Evolutionary conservation across 1,140 invertebrate genomes (phyloP).

Genomic region (Anagrus nilaparvatae): DNA sequence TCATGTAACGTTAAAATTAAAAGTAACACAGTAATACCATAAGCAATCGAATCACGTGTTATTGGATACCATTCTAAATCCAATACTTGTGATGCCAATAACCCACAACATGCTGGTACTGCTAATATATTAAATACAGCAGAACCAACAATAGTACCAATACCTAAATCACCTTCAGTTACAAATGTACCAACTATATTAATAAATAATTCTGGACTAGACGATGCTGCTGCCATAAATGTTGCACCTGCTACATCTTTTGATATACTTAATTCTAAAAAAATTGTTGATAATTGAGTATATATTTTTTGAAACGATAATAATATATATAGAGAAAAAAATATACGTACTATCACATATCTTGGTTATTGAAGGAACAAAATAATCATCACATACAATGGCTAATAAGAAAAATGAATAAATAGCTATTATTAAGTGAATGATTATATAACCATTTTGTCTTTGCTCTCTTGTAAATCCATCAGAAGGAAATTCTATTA

Average conservation of each 20-base stretch:
- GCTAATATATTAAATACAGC: conserved; percentile 62
- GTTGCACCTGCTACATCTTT: conserved; percentile 56
- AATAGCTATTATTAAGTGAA: conserved; percentile 46
- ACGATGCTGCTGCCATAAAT: conserved; percentile 55
- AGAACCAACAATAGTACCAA: conserved; percentile 58
- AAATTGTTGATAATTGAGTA: not conserved
- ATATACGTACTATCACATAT: conserved; percentile 45
- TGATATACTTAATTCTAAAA: conserved; percentile 39
- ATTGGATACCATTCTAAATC: conserved; percentile 57
- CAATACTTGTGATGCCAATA: conserved; percentile 48
- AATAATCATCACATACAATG: conserved; percentile 50
- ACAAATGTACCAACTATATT: conserved; percentile 48
- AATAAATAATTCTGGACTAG: conserved; percentile 51
- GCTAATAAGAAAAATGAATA: conserved; percentile 50
- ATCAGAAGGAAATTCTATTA: conserved; percentile 46
- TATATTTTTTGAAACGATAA: too few relatives aligned
- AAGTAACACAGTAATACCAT: conserved; percentile 52
- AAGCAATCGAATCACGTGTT: conserved; percentile 53
- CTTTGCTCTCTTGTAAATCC: conserved; percentile 40
- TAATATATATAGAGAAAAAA: not conserved
- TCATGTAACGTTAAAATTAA: conserved; percentile 51
- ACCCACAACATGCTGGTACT: conserved; percentile 54
- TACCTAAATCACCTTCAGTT: conserved; percentile 50
- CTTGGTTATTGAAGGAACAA: conserved; percentile 50
- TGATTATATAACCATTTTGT: conserved; percentile 39